Percentiles rank a stretch among this genome's conserved stretches.
Evolutionary conservation across 2,888 invertebrate species (phyloP).

Genomic region (Drosophila sordidapex): DNA sequence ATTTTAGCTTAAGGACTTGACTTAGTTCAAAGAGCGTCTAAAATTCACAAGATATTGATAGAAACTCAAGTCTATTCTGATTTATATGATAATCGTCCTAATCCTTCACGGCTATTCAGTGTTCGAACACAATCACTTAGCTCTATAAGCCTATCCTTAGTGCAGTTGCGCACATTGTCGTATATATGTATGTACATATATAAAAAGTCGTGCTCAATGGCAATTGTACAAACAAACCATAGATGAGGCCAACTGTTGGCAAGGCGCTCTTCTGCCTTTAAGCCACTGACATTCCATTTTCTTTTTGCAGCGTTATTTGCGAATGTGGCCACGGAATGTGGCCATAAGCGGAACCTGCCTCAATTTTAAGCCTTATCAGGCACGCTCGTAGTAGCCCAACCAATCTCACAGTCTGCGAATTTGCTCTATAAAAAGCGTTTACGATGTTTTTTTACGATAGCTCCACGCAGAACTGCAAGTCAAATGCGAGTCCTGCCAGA

Average conservation of each 20-base stretch:
- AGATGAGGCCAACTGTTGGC: slow-evolving; percentile 31
- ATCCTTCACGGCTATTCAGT: slow-evolving; percentile 11
- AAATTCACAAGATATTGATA: background rate
- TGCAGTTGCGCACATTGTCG: background rate
- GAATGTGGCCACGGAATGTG: slow-evolving; percentile 40
- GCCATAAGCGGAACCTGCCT: slow-evolving; percentile 13
- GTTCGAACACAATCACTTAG: slow-evolving; percentile 11
- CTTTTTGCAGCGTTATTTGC: slow-evolving; percentile 54
- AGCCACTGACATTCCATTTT: slow-evolving; percentile 75
- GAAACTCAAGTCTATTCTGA: background rate
- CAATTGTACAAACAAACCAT: slow-evolving; percentile 60
- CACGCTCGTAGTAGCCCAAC: background rate
- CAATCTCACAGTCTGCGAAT: slow-evolving; percentile 45
- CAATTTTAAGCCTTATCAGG: slow-evolving; percentile 23
- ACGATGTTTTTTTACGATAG: slow-evolving; percentile 68
- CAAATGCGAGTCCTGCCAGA: slow-evolving; percentile 63
- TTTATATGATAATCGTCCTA: background rate
- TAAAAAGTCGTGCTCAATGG: slow-evolving; percentile 27
- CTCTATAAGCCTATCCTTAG: slow-evolving; percentile 8
- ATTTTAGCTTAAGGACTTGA: background rate
- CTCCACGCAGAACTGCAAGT: slow-evolving; percentile 67
- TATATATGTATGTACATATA: background rate
- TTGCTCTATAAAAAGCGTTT: slow-evolving; percentile 64
- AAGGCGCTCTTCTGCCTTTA: slow-evolving; percentile 38
- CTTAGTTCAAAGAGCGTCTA: background rate